phyloP scores from a whole-genome alignment of 2,888 invertebrate genomes.

The Pycnomerus fuliginosus region DNA sequence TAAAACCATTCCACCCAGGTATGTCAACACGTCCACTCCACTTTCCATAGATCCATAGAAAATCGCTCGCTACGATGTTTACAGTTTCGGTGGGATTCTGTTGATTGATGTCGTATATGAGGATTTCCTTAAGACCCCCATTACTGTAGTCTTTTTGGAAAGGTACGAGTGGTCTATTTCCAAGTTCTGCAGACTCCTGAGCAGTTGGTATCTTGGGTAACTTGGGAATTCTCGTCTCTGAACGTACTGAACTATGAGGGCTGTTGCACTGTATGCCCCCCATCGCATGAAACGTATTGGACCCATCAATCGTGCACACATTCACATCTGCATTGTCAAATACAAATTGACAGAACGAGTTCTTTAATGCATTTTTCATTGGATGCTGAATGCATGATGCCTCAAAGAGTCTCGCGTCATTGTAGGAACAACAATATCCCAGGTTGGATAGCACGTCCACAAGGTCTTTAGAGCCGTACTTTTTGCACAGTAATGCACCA shows the following conservation, averaged over 20 bases:
- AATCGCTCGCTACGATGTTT: conserved; percentile 5
- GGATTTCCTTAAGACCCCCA: no score
- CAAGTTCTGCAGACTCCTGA: background rate
- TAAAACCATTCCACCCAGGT: conserved; percentile 34
- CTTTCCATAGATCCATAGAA: conserved; percentile 27
- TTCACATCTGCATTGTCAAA: conserved; percentile 17
- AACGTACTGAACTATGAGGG: background rate
- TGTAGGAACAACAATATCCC: no score
- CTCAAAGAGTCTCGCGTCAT: no score
- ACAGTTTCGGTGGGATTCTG: background rate
- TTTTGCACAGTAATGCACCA: no score
- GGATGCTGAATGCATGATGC: no score
- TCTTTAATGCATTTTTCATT: no score
- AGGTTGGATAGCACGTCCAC: no score
- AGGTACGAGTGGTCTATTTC: no score
- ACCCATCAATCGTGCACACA: conserved; percentile 8
- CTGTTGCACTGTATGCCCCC: conserved; percentile 18
- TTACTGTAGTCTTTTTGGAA: no score
- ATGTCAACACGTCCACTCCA: conserved; percentile 15
- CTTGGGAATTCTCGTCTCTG: background rate
- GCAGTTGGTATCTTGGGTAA: background rate
- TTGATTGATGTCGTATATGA: background rate
- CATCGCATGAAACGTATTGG: conserved; percentile 15
- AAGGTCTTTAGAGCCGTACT: no score
- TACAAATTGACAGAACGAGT: no score